Evolutionary conservation across 1,140 invertebrate species (phyloP).

Genomic region (Aphelenchoides besseyi): DNA sequence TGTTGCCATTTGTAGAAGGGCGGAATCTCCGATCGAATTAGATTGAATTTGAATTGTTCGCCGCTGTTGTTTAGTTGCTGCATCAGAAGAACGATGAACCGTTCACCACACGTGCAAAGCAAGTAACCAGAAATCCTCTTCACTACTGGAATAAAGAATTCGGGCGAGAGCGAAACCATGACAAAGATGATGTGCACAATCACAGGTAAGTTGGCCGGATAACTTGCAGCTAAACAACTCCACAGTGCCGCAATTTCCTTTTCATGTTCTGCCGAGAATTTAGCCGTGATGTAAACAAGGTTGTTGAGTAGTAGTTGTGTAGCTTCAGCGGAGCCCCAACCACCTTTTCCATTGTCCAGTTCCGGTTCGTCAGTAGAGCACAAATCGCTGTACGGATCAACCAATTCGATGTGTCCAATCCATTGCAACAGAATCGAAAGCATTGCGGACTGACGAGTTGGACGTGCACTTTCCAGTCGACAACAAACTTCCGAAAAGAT

Average conservation of each 20-base stretch:
- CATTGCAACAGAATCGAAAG: constrained; percentile 89
- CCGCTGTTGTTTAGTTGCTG: constrained; percentile 71
- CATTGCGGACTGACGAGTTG: constrained; percentile 64
- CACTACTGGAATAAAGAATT: constrained; percentile 81
- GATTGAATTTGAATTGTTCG: constrained; percentile 48
- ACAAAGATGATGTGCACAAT: constrained; percentile 96
- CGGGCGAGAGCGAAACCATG: constrained; percentile 87
- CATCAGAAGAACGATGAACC: constrained; percentile 92
- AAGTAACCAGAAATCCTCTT: constrained; percentile 90
- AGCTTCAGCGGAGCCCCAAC: constrained; percentile 70
- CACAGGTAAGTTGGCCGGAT: constrained; percentile 93
- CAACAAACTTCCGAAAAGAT: constrained; percentile 98
- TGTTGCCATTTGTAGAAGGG: constrained; percentile 92
- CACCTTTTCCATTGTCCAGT: background rate
- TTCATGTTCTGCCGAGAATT: constrained; percentile 91
- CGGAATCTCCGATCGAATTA: constrained; percentile 78
- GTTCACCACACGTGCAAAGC: constrained; percentile 80
- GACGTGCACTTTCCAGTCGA: constrained; percentile 75
- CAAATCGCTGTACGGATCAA: constrained; percentile 88
- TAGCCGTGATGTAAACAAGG: constrained; percentile 93
- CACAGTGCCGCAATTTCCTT: constrained; percentile 91
- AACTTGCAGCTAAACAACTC: constrained; percentile 87
- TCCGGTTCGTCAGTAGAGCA: background rate
- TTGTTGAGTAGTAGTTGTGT: constrained; percentile 99
- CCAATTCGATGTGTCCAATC: constrained; percentile 96